Conservation (phyloP, 1,140 invertebrate species). For the Wasmannia auropunctata region DNA sequence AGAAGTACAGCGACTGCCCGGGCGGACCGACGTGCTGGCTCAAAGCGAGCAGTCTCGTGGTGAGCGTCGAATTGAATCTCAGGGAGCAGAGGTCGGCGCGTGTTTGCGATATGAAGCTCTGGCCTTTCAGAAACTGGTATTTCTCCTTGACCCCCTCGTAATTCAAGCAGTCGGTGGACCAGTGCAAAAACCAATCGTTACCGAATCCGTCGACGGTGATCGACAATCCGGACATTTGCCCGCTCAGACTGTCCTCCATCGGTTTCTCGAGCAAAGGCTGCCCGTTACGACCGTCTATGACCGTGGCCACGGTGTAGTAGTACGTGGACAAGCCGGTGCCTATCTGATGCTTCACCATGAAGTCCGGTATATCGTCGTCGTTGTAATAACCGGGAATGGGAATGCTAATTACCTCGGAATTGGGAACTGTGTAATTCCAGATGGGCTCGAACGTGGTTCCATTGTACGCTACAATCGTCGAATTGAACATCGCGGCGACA, state of each 20-base stretch:
- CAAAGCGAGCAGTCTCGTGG: conserved; percentile 89
- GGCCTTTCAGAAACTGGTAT: conserved; percentile 85
- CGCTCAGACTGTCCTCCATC: conserved; percentile 89
- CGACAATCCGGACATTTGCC: conserved; percentile 89
- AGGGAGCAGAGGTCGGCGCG: conserved; percentile 90
- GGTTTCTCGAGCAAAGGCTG: conserved; percentile 87
- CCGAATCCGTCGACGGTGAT: conserved; percentile 88
- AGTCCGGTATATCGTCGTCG: conserved; percentile 92
- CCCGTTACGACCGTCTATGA: conserved; percentile 90
- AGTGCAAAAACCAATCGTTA: conserved; percentile 91
- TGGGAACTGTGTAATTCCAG: conserved; percentile 90
- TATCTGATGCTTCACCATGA: conserved; percentile 92
- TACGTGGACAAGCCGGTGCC: conserved; percentile 91
- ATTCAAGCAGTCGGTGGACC: conserved; percentile 89
- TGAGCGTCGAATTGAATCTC: conserved; percentile 89
- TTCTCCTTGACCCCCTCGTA: conserved; percentile 82
- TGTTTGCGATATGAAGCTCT: conserved; percentile 88
- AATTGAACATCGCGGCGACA: conserved; percentile 90
- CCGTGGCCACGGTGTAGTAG: conserved; percentile 90
- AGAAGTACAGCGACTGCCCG: conserved; percentile 86
- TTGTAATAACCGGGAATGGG: conserved; percentile 94
- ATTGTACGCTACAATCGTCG: conserved; percentile 90
- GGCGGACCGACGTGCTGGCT: conserved; percentile 89
- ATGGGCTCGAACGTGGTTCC: conserved; percentile 88
- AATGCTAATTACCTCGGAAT: conserved; percentile 88